A percentile compares a stretch with the other conserved stretches of the same genome.
These are phyloP conservation scores for Piezodorus guildinii DNA, from an alignment of 1,140 invertebrate species.

Conservation along the genomic window DNA sequence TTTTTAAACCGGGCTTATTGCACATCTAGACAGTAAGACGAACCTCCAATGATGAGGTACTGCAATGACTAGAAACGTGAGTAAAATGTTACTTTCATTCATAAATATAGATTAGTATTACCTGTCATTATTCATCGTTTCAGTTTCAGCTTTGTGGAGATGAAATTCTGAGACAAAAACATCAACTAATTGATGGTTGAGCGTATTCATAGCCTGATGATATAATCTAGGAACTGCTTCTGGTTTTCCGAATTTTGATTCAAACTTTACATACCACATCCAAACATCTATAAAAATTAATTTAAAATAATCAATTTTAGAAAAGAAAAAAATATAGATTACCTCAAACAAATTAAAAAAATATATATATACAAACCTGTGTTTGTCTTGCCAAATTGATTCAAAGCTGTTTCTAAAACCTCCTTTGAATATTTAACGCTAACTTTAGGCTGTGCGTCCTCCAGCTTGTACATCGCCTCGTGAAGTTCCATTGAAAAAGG, in stretches of 20 bases:
- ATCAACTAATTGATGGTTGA: slow-evolving; percentile 33
- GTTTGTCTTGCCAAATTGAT: slow-evolving; percentile 40
- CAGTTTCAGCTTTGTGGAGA: slow-evolving; percentile 18
- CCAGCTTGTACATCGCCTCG: slow-evolving; percentile 40
- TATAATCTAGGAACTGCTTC: slow-evolving; percentile 36
- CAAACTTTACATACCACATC: slow-evolving; percentile 45
- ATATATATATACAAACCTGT: slow-evolving; percentile 26
- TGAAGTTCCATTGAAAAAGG: slow-evolving; percentile 39
- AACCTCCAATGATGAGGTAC: too few species aligned
- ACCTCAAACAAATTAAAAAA: not conserved
- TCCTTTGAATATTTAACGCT: slow-evolving; percentile 33
- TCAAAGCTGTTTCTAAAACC: slow-evolving; percentile 36
- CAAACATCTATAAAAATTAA: slow-evolving; percentile 38
- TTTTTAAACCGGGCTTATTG: too few species aligned
- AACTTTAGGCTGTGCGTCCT: slow-evolving; percentile 36
- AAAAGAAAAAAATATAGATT: not conserved
- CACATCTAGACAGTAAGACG: too few species aligned
- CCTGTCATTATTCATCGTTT: slow-evolving; percentile 4
- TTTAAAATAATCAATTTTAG: slow-evolving; percentile 17
- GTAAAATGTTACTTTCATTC: too few species aligned
- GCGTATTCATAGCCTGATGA: slow-evolving; percentile 38
- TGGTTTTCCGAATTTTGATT: slow-evolving; percentile 39
- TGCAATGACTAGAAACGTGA: too few species aligned
- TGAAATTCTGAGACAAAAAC: slow-evolving; percentile 18
- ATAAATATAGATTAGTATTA: too few species aligned